Evolutionary conservation across 2,797 vertebrate genomes (phyloP).

Genomic region (Monodelphis domestica): DNA sequence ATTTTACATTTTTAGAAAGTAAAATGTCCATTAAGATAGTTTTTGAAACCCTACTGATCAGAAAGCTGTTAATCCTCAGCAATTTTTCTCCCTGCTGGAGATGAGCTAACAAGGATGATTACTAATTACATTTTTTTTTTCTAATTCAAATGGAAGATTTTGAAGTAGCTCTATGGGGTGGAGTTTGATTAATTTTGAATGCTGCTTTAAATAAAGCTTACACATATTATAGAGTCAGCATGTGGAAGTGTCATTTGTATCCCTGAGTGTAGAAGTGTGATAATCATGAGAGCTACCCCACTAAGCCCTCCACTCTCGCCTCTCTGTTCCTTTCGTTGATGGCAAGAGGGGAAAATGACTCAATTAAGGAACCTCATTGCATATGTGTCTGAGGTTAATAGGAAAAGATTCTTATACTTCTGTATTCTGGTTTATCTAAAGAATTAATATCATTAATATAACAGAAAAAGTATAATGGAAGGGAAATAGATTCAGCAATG

Average conservation of each 20-base stretch:
- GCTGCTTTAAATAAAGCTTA: background rate
- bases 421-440: slow-evolving; percentile 43
- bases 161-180: slow-evolving; percentile 41
- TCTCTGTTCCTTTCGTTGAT: slow-evolving; percentile 27
- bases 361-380: background rate
- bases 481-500: slow-evolving; percentile 1
- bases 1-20: slow-evolving; percentile 12
- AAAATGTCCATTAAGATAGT: background rate
- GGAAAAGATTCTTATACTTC: background rate
- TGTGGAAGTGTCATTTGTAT: background rate
- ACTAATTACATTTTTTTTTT: slow-evolving; percentile 57
- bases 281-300: slow-evolving; percentile 26
- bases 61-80: slow-evolving; percentile 28
- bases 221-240: background rate
- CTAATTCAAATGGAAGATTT: slow-evolving; percentile 58
- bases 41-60: slow-evolving; percentile 53
- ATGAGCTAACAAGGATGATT: slow-evolving; percentile 53
- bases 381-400: background rate
- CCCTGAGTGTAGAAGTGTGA: background rate
- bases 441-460: slow-evolving; percentile 29
- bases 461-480: slow-evolving; percentile 15
- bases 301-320: background rate
- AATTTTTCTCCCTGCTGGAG: slow-evolving; percentile 54
- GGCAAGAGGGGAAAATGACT: background rate
- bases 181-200: slow-evolving; percentile 17